These are phyloP conservation scores for Chrosomus eos DNA, from an alignment of 2,797 vertebrate species.

Conservation along the genomic window DNA sequence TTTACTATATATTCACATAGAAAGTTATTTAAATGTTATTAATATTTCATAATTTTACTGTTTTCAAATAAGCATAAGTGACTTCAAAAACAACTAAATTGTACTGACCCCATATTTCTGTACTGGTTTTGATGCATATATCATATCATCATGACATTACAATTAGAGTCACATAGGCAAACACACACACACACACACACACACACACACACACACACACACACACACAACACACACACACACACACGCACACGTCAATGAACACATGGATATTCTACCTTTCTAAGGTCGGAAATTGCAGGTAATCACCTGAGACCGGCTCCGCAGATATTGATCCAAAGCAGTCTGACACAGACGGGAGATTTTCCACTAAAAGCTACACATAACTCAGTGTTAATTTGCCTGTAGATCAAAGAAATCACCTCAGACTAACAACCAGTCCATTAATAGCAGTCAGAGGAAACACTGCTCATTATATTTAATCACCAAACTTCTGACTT, in stretches of 20 bases:
- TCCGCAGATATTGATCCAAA: slow-evolving; percentile 25
- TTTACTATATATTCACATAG: too few species aligned
- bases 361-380: slow-evolving; percentile 28
- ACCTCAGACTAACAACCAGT: slow-evolving; percentile 12
- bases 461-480: slow-evolving; percentile 29
- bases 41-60: background rate
- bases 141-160: background rate
- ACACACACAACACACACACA: background rate
- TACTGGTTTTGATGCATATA: background rate
- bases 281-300: slow-evolving; percentile 20
- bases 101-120: background rate
- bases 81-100: background rate
- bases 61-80: background rate
- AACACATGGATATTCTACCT: background rate
- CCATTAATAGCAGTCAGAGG: slow-evolving; percentile 14
- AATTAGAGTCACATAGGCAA: background rate
- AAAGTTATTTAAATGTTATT: background rate
- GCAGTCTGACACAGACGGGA: slow-evolving; percentile 7
- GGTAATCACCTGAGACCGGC: slow-evolving; percentile 13
- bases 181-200: background rate
- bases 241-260: background rate
- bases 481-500: slow-evolving; percentile 16
- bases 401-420: slow-evolving; percentile 32
- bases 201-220: background rate
- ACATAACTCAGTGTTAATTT: slow-evolving; percentile 27